Evolutionary conservation across 1,140 invertebrate genomes (phyloP), one percentile per base, ranked within the genome.

Genomic region (Leptinotarsa texana): DNA sequence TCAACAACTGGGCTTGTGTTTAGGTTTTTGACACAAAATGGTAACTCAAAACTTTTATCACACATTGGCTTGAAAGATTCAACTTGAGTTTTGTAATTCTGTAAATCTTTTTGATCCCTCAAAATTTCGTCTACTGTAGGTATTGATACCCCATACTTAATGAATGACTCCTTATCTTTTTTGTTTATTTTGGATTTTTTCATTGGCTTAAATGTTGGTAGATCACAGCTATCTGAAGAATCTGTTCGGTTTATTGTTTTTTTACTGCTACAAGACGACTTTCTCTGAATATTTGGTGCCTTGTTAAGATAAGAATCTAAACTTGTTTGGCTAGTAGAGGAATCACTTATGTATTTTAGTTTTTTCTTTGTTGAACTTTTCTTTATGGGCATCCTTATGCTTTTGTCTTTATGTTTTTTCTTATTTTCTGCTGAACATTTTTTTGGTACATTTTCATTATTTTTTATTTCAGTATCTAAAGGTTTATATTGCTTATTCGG

Each of bases 101-200:
- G 69, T 15, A 78, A 73, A 15, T 76, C 67, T 57, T 77, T 71
- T 33, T 78, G 33, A 57, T 78, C 77, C 42, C 21, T 63, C 1
- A 81, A 18, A 13, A 81, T 77, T 69, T 79, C 77, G n/a, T 79
- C 63, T 22, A 72, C 63, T 4, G 80, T 74, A 3, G 80, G 80
- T 22, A 79, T 4, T 11, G 18, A 17, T 27, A 80, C 67, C 18
- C 78, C 74, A 78, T 79, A 79, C 27, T 74, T 78, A 49, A 76
- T 67, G 65, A 79, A 79, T 15, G 77, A 76, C 18, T 69, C 62
- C 21, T 70, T 4, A 27, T 70, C 13, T 33, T 72, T 63, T 1
- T 57, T 47, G 5, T 15, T 67, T 63, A 63, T 74, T 27, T 24
- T 66, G 17, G 51, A 65, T 11, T 67, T 77, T 11, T 24, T 69